Evolutionary conservation across 2,797 vertebrate species (phyloP).

Genomic region (Naso thynnoides): DNA sequence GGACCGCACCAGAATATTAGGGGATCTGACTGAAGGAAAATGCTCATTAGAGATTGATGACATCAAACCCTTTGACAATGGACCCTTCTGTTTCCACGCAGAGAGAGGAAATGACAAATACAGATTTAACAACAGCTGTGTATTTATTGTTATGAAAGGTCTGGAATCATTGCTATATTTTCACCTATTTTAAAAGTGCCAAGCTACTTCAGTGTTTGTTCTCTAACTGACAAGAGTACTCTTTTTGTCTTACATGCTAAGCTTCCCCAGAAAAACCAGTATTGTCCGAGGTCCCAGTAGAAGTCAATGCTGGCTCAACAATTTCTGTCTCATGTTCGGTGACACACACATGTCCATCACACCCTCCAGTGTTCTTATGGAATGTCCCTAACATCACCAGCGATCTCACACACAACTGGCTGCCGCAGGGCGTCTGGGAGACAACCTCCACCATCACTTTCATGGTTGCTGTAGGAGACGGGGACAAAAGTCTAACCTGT

Average conservation of each 20-base stretch:
- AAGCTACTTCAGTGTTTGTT: background rate
- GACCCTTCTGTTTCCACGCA: slow-evolving; percentile 77
- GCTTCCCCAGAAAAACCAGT: slow-evolving; percentile 69
- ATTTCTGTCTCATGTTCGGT: slow-evolving; percentile 73
- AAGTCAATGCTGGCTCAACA: slow-evolving; percentile 59
- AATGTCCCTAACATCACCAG: slow-evolving; percentile 47
- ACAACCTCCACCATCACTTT: slow-evolving; percentile 69
- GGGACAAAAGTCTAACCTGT: slow-evolving; percentile 58
- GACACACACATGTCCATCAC: slow-evolving; percentile 72
- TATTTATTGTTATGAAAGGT: slow-evolving; percentile 77
- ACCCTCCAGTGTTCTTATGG: slow-evolving; percentile 74
- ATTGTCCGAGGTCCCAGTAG: slow-evolving; percentile 60
- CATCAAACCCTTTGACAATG: slow-evolving; percentile 75
- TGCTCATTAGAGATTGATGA: slow-evolving; percentile 77
- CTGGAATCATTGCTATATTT: background rate
- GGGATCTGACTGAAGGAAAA: slow-evolving; percentile 58
- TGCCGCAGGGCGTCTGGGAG: slow-evolving; percentile 58
- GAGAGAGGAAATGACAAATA: slow-evolving; percentile 47
- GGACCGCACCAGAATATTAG: slow-evolving; percentile 68
- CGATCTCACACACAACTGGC: slow-evolving; percentile 27
- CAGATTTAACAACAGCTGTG: slow-evolving; percentile 77
- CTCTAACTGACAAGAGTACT: background rate
- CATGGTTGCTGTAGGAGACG: slow-evolving; percentile 60
- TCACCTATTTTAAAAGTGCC: background rate
- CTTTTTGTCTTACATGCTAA: slow-evolving; percentile 35